Conservation (phyloP, 2,797 vertebrate species). For the Anolis apletophallus region DNA sequence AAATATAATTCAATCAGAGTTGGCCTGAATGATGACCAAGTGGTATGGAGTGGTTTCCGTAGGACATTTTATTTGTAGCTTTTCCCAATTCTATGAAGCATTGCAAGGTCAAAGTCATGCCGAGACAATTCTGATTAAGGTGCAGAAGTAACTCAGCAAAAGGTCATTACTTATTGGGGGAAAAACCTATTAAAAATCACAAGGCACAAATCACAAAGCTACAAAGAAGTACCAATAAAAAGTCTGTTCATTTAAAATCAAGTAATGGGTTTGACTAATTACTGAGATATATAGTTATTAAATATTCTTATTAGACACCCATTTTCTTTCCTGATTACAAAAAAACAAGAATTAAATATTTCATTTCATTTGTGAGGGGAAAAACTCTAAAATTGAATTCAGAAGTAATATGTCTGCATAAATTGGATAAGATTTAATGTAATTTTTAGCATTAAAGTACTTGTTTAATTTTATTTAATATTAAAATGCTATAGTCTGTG, state of each 20-base stretch:
- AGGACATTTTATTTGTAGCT: conserved; percentile 60
- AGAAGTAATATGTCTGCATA: neutral
- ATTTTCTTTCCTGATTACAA: too few species aligned
- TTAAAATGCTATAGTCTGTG: neutral
- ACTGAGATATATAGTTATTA: conserved; percentile 23
- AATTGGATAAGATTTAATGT: neutral
- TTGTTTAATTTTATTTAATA: neutral
- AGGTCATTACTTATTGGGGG: neutral
- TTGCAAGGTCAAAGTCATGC: neutral
- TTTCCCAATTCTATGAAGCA: conserved; percentile 46
- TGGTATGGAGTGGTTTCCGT: conserved; percentile 48
- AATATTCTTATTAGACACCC: neutral
- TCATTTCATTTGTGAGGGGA: neutral
- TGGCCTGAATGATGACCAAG: conserved; percentile 57
- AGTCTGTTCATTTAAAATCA: neutral
- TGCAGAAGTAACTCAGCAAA: neutral
- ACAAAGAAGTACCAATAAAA: neutral
- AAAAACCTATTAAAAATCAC: neutral
- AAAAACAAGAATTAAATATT: neutral
- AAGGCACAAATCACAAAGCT: neutral
- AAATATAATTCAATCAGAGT: conserved; percentile 62
- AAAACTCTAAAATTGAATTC: neutral
- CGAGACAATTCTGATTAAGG: neutral
- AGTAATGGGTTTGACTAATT: neutral
- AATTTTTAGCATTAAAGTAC: neutral